phyloP scores from a whole-genome alignment of 2,797 vertebrate species.

The Paguma larvata region DNA sequence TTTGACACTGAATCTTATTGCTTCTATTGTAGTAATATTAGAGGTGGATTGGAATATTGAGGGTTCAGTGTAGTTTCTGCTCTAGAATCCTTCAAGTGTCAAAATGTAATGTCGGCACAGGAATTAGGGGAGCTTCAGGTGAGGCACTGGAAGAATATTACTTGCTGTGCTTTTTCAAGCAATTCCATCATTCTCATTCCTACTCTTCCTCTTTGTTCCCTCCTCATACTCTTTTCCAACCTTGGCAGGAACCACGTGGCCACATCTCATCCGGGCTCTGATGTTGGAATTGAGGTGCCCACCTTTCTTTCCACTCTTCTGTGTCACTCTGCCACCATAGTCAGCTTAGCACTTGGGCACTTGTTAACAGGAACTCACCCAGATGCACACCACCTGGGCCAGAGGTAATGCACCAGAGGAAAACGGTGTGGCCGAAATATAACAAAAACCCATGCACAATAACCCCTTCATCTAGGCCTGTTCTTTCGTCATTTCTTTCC shows the following conservation, averaged over 20 bases:
- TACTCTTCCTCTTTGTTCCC: background rate
- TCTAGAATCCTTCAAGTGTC: background rate
- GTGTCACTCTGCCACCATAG: background rate
- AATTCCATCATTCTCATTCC: background rate
- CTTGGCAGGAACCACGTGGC: background rate
- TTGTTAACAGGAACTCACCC: background rate
- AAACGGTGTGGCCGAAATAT: background rate
- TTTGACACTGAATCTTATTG: background rate
- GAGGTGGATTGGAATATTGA: background rate
- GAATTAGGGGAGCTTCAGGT: background rate
- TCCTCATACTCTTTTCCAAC: background rate
- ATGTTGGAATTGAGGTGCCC: background rate
- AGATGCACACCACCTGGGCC: background rate
- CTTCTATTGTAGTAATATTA: background rate
- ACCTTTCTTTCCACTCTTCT: background rate
- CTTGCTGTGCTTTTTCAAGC: background rate
- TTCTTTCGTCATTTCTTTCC: background rate
- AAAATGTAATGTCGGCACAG: background rate
- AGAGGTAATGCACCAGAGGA: background rate
- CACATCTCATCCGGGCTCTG: background rate
- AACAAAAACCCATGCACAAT: background rate
- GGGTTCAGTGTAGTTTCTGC: conserved; percentile 23
- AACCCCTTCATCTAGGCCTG: background rate
- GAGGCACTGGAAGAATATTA: background rate
- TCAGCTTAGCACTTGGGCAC: background rate